phyloP scores from a whole-genome alignment of 1,140 invertebrate species.

The Tetramorium parvispinum region DNA sequence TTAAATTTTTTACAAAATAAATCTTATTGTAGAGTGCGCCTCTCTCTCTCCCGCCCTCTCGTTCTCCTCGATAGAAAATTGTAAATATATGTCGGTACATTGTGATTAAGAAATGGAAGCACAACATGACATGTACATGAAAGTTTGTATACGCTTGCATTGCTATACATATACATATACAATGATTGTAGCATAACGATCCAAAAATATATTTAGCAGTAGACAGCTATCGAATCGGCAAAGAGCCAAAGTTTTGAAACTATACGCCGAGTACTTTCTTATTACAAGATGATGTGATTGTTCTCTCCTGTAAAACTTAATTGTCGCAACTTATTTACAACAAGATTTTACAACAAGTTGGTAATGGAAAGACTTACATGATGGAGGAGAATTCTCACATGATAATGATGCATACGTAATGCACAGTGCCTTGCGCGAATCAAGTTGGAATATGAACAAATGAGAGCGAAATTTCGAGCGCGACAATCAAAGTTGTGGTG shows the following conservation, averaged over 20 bases:
- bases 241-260: conserved; percentile 19
- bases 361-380: background rate
- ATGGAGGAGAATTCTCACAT: background rate
- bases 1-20: conserved; percentile 13
- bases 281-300: conserved; percentile 1
- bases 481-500: background rate
- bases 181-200: background rate
- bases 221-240: background rate
- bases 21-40: background rate
- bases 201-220: conserved; percentile 40
- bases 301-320: background rate
- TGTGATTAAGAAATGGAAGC: conserved; percentile 58
- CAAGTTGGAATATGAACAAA: conserved; percentile 28
- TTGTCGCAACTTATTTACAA: background rate
- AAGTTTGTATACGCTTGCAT: conserved; percentile 19
- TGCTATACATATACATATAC: background rate
- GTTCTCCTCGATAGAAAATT: background rate
- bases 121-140: conserved; percentile 2
- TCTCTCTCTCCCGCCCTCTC: background rate
- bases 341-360: conserved; percentile 41
- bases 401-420: background rate
- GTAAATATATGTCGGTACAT: background rate
- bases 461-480: conserved; percentile 30
- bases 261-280: conserved; percentile 12
- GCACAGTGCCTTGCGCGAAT: background rate